Conservation (phyloP, 2,113 vertebrate species). For the Sarotherodon lohbergeri region DNA sequence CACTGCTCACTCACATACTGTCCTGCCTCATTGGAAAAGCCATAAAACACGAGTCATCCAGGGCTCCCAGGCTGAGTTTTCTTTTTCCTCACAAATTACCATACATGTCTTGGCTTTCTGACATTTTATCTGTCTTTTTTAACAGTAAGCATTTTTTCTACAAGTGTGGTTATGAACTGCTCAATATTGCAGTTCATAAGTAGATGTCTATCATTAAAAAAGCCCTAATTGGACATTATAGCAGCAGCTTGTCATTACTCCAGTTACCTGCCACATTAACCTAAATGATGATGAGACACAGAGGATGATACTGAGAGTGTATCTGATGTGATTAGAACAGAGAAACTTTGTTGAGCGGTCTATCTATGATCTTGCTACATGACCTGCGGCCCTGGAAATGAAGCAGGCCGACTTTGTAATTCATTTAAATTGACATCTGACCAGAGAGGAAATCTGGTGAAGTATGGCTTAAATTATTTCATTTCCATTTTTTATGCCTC, state of each 20-base stretch:
- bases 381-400: constrained; percentile 61
- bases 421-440: constrained; percentile 60
- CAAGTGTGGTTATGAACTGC: neutral
- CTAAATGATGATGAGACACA: constrained; percentile 4
- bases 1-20: constrained; percentile 66
- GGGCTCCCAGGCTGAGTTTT: constrained; percentile 52
- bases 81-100: constrained; percentile 47
- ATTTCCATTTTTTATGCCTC: constrained; percentile 62
- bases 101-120: constrained; percentile 20
- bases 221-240: neutral
- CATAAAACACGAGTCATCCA: constrained; percentile 67
- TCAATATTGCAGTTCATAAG: neutral
- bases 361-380: constrained; percentile 12
- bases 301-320: constrained; percentile 31
- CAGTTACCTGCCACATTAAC: neutral
- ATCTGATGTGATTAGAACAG: constrained; percentile 39
- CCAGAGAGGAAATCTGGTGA: constrained; percentile 47
- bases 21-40: constrained; percentile 72
- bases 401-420: constrained; percentile 53
- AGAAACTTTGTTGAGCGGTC: neutral
- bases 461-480: constrained; percentile 57
- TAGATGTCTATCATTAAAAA: neutral
- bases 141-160: neutral
- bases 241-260: neutral
- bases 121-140: neutral